Evolutionary conservation across 2,797 vertebrate genomes (phyloP).

Genomic region (Furcifer pardalis): DNA sequence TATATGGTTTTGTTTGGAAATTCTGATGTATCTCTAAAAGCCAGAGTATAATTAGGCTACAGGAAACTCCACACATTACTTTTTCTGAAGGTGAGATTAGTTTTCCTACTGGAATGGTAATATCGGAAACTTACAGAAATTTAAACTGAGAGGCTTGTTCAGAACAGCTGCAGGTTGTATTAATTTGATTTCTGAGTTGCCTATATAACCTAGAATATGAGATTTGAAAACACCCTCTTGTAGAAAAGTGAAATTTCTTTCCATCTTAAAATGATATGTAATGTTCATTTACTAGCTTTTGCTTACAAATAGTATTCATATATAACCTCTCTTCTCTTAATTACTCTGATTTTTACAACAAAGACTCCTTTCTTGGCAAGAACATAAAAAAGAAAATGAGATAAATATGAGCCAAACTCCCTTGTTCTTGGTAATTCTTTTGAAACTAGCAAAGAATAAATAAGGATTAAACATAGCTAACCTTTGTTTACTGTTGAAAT

Average conservation of each 20-base stretch:
- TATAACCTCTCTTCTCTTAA: conserved; percentile 48
- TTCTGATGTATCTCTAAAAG: not conserved
- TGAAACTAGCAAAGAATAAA: conserved; percentile 58
- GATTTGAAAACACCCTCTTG: not conserved
- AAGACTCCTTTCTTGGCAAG: conserved; percentile 53
- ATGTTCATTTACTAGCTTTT: conserved; percentile 27
- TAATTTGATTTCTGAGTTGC: not conserved
- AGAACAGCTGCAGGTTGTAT: not conserved
- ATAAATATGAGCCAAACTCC: conserved; percentile 42
- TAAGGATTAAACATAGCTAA: conserved; percentile 61
- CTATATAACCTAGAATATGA: not conserved
- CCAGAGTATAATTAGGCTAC: not conserved
- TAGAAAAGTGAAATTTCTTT: not conserved
- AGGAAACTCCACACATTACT: not conserved
- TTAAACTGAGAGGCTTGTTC: not conserved
- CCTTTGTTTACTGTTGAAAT: conserved; percentile 62
- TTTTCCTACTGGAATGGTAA: not conserved
- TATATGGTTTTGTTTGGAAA: not conserved
- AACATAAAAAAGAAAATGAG: conserved; percentile 47
- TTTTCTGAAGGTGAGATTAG: not conserved
- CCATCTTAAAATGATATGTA: conserved; percentile 30
- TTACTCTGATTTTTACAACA: conserved; percentile 47
- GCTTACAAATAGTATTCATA: not conserved
- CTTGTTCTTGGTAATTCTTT: conserved; percentile 45
- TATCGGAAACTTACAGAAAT: not conserved